Evolutionary conservation across 2,888 invertebrate species (phyloP), one percentile per base, ranked within the genome.

Genomic region (Pammene fasciana): DNA sequence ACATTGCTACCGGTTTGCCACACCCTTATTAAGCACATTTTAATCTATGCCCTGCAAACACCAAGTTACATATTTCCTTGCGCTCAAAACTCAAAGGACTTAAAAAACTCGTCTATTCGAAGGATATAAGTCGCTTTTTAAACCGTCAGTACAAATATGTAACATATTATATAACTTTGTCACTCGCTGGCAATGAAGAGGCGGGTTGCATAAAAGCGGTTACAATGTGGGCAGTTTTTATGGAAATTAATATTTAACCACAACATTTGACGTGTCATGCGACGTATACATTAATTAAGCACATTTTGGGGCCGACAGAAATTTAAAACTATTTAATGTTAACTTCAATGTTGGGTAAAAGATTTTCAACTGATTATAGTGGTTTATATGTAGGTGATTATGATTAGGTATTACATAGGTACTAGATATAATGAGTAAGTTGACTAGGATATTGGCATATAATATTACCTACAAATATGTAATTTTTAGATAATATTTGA

Each of bases 121-220:
- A 2, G 16, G 8, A n/a, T 18, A 52, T 41, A 26, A n/a, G 50
- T 11, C 8, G n/a, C n/a, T 62, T 26, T 52, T 10, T 9, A 3
- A 18, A 6, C n/a, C 26, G 8, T 38, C n/a, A 54, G 45, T 52
- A 38, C 38, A 56, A 67, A 68, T 68, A 68, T 68, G 65, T 68
- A 68, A 68, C 65, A 50, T 52, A 16, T 68, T 65, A 68, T 46
- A 52, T 68, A 68, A 68, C 45, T 11, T 52, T 68, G 68, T 68
- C 68, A 65, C 64, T 59, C 41, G 66, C 18, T n/a, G 38, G 50
- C 45, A 68, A 57, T 57, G 43, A 68, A 62, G 46, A 62, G 64
- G 45, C 16, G 61, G 61, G 36, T 66, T 57, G 57, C 57, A 57
- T 57, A 66, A 65, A 57, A 18, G 43, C 18, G n/a, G 41, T 61